Evolutionary conservation across 2,797 vertebrate species (phyloP), one percentile per base, ranked within the genome.

Genomic region (Enteromius paludinosus): DNA sequence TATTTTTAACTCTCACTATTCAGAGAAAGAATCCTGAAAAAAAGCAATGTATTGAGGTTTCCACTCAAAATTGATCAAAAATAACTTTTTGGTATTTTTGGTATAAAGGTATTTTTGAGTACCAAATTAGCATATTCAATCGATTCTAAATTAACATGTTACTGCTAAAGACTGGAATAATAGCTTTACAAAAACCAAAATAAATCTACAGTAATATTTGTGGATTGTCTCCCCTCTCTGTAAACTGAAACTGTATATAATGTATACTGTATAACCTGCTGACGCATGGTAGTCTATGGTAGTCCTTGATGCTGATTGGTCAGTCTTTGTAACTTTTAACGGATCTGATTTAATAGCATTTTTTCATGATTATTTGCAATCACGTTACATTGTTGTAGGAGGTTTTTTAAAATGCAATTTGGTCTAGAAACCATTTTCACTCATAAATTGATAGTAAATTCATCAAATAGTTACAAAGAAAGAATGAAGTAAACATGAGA

Each of bases 281-380:
- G 52, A 20, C n/a, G 56, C 12, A 15, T 61, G 23, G 56, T 14
- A 5, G 11, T 59, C 23, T 23, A 25, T 59, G 23, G 56, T 12
- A 14, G 23, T 61, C 23, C 56, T 61, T 23, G 12, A 61, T 61
- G 56, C 56, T 61, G 56, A 61, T 14, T 61, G 56, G 5, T 61
- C 23, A 25, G 5, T 61, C 56, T 6, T 38, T 74, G 20, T 9
- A 4, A 73, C 30, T 23, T 54, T 12, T 7, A 52, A n/a, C 4
- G 64, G 59, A 23, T 61, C 23, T 38, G 81, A 62, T 23, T 54
- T 25, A 65, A 43, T 84, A 5, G 33, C 41, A n/a, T 47, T 72
- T 64, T 35, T 66, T 35, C 18, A n/a, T 45, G 28, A 54, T 59
- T 20, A 54, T 47, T 20, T 47, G 23, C 28, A 84, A 70, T 79